These are phyloP conservation scores for Boulengeromyrus knoepffleri DNA, from an alignment of 2,113 vertebrate genomes.

Conservation along the genomic window DNA sequence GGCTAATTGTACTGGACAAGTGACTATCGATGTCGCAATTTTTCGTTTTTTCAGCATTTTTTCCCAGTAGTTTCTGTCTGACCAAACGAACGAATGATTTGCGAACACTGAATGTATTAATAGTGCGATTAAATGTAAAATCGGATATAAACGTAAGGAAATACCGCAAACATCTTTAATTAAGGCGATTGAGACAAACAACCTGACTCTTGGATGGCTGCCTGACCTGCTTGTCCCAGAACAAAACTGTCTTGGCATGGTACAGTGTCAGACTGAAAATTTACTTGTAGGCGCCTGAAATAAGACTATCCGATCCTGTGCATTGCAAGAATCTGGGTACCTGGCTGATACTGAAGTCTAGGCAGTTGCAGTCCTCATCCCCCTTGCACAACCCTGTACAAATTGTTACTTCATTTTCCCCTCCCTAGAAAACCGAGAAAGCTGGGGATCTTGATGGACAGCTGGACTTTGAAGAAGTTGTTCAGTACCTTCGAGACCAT, in stretches of 20 bases:
- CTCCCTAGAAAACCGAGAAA: conserved; percentile 84
- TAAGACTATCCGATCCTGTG: background rate
- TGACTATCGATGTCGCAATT: background rate
- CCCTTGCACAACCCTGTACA: background rate
- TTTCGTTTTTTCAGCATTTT: background rate
- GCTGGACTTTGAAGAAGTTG: conserved; percentile 92
- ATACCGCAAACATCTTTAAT: background rate
- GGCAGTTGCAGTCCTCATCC: background rate
- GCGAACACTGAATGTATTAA: background rate
- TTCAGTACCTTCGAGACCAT: conserved; percentile 90
- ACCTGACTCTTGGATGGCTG: background rate
- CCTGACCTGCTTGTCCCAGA: background rate
- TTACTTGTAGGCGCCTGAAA: background rate
- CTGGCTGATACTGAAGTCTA: background rate
- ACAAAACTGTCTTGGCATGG: background rate
- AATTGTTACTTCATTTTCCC: conserved; percentile 5
- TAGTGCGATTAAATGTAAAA: background rate
- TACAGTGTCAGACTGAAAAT: background rate
- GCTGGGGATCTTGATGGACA: conserved; percentile 89
- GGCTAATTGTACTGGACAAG: background rate
- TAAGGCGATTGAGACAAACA: background rate
- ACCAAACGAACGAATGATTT: background rate
- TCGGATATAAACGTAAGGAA: background rate
- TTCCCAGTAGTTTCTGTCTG: background rate
- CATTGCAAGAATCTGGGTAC: background rate